Evolutionary conservation across 2,888 invertebrate species (phyloP), one percentile per base, ranked within the genome.

Genomic region (Adelognathus sp.): DNA sequence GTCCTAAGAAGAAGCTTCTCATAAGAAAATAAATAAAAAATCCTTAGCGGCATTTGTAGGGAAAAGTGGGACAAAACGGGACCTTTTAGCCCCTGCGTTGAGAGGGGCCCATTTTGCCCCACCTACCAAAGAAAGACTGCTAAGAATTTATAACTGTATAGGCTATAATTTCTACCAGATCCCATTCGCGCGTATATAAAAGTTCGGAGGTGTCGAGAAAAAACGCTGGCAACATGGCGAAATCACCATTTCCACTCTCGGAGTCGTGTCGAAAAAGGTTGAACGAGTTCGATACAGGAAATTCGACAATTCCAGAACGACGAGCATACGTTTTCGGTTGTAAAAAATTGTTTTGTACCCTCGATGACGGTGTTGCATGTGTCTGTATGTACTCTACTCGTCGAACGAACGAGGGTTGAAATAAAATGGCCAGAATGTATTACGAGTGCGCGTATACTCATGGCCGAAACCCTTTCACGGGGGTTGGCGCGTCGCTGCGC

Each of bases 341-440:
- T 69, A 76, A 77, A 80, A 78, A 77, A n/a, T 76, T 72, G 74
- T 74, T 80, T 76, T 76, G 64, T 46, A 44, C 36, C 1, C 41
- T 39, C 50, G 31, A 6, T 56, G 39, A 58, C 36, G 18, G 3
- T 21, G 9, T 50, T 50, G 4, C 18, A 67, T 11, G 33, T 14
- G 44, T 21, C 27, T 33, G n/a, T 24, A 3, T 3, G 11, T 18
- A 31, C 27, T 31, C 27, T 46, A 21, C 44, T 14, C 18, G 18
- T 46, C 46, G 1, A 29, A 33, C 33, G 27, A 9, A 46, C 24
- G 39, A 18, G 21, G 29, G 27, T 1, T 5, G 18, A 18, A 31
- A 11, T 36, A 33, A 52, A 18, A 14, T 27, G 52, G 24, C 6
- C 14, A 24, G 14, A 21, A 70, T n/a, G 36, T 14, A 24, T 14